A percentile compares a stretch with the other conserved stretches of the same genome.
These are phyloP conservation scores for Sinotaia quadrata DNA, from an alignment of 2,888 invertebrate genomes.

Conservation along the genomic window DNA sequence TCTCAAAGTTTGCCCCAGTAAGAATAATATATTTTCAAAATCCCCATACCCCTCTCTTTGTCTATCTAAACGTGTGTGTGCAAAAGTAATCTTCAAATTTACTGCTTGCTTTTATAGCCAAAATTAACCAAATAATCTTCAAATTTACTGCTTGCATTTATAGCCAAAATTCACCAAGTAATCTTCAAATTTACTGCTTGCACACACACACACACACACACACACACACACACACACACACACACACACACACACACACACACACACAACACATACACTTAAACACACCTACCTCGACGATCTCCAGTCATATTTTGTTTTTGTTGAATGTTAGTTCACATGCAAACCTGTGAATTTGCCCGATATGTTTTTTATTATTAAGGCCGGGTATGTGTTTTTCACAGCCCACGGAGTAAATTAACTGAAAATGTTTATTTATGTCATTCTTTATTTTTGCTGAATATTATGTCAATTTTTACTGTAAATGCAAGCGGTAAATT, in stretches of 20 bases:
- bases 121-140: background rate
- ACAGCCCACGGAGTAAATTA: background rate
- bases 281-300: background rate
- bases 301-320: background rate
- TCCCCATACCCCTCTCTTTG: no score
- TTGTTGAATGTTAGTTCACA: background rate
- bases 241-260: conserved; percentile 5
- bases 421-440: background rate
- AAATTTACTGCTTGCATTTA: background rate
- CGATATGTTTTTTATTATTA: background rate
- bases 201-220: conserved; percentile 8
- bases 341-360: background rate
- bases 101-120: no score
- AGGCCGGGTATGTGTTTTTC: background rate
- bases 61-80: no score
- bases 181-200: background rate
- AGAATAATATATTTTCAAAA: no score
- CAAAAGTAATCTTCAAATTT: no score
- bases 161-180: background rate
- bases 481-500: no score
- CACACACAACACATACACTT: background rate
- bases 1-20: no score
- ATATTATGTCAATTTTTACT: no score
- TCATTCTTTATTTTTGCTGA: background rate
- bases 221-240: background rate